A percentile compares a stretch with the other conserved stretches of the same genome.
These are phyloP conservation scores for Stenotaenia linearis DNA, from an alignment of 2,888 invertebrate species.

Conservation along the genomic window DNA sequence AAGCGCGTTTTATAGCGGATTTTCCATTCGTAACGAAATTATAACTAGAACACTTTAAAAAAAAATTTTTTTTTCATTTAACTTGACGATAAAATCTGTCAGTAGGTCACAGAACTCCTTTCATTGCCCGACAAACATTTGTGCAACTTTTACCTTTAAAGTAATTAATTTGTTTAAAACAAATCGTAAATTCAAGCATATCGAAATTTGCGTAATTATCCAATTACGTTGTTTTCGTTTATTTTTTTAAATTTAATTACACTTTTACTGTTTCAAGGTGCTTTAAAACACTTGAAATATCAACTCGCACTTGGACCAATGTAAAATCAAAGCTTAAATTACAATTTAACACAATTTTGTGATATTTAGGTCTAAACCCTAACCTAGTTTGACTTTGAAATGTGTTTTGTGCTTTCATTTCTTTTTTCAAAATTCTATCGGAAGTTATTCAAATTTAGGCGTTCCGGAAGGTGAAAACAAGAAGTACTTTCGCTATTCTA, in stretches of 20 bases:
- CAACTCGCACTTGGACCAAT: not conserved
- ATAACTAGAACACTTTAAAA: not conserved
- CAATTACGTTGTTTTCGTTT: too few species aligned
- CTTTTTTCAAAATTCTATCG: too few species aligned
- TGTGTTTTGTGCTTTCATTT: too few species aligned
- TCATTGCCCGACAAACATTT: not conserved
- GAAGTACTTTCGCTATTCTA: conserved; percentile 21
- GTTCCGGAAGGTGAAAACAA: not conserved
- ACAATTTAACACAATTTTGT: too few species aligned
- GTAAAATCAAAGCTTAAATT: too few species aligned
- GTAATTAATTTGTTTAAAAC: too few species aligned
- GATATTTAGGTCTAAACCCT: too few species aligned
- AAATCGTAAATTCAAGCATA: too few species aligned
- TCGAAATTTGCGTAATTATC: too few species aligned
- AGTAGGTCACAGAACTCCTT: not conserved
- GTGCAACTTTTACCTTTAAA: not conserved
- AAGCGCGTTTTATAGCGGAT: too few species aligned
- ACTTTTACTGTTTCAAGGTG: not conserved
- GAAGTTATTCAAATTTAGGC: not conserved
- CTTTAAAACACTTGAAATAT: not conserved
- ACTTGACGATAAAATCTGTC: not conserved
- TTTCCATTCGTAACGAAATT: not conserved
- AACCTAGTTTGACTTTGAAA: too few species aligned
- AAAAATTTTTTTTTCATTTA: not conserved
- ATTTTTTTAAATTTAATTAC: not conserved